Base-by-base conservation (phyloP, 2,888 invertebrate species). In the Ophioninae sp. region DNA sequence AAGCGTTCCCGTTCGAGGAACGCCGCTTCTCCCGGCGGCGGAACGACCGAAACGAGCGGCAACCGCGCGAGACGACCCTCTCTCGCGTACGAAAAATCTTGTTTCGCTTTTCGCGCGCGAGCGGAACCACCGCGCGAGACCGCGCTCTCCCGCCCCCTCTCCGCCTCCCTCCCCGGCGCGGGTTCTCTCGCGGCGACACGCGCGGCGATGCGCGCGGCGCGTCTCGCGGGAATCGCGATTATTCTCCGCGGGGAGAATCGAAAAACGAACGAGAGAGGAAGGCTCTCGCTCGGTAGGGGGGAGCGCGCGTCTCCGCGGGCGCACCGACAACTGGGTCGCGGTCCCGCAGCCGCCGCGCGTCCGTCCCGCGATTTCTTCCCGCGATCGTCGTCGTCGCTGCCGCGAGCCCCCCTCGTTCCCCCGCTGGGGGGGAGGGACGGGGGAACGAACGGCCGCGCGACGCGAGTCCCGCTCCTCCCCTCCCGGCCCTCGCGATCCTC, bases 301-400 rank as follows among this genome's bases (percentile, higher is more conserved):
- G 67, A 30, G 73, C 77, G 74, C n/a, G 81, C 73, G 64, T 83
- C 65, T 72, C 61, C 65, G 74, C 69, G 81, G 70, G 79, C 75
- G 81, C 79, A 84, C 81, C 84, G 79, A 81, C 84, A 84, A 84
- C 81, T 84, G 84, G 84, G 84, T 84, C 84, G 84, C 81, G 79
- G 81, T 81, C 73, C 72, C 64, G 65, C 72, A 57, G 65, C 72
- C 37, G 70, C 70, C 5, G 61, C 68, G 75, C 79, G 81, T 84
- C 81, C 81, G 81, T 80, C 78, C 81, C 83, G 77, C 77, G 78
- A 83, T 84, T 84, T 81, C 81, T 81, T 84, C 84, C 79, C 72
- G 84, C 84, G 81, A 84, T 84, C 81, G 81, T 84, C 84, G 78
- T 83, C 44, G 0, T 44, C 10, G 44, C 13, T 44, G 44, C 78